A percentile compares a stretch with the other conserved stretches of the same genome.
phyloP scores from a whole-genome alignment of 2,888 invertebrate genomes.

The Troilus luridus region DNA sequence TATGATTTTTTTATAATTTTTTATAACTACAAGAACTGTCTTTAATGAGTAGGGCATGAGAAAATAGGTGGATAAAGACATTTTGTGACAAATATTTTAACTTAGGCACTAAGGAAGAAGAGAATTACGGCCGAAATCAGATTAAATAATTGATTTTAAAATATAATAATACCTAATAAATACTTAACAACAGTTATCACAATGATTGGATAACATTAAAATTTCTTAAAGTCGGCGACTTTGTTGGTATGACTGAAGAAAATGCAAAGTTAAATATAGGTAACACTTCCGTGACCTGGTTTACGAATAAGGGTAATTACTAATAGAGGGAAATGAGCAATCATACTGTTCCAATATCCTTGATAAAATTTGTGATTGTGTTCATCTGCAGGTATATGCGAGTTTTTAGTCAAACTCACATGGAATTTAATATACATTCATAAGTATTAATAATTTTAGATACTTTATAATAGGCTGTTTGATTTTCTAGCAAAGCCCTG shows the following conservation, averaged over 20 bases:
- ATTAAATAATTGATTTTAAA: constrained; percentile 34
- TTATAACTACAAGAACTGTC: constrained; percentile 3
- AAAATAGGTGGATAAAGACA: constrained; percentile 46
- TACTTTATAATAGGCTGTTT: constrained; percentile 54
- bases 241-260: constrained; percentile 63
- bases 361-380: not conserved
- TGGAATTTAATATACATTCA: not conserved
- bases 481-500: constrained; percentile 59
- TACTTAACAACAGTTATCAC: constrained; percentile 62
- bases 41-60: constrained; percentile 53
- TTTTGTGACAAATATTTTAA: constrained; percentile 49
- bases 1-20: constrained; percentile 42
- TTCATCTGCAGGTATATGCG: not conserved
- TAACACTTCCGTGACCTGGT: constrained; percentile 49
- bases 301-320: constrained; percentile 51
- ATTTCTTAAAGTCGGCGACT: constrained; percentile 63
- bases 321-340: constrained; percentile 58
- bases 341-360: constrained; percentile 49
- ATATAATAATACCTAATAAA: constrained; percentile 59
- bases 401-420: not conserved
- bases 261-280: constrained; percentile 54
- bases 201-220: constrained; percentile 63
- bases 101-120: constrained; percentile 59
- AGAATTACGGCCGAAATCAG: constrained; percentile 54
- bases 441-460: constrained; percentile 32